A percentile compares a stretch with the other conserved stretches of the same genome.
These are phyloP conservation scores for Sula dactylatra DNA, from an alignment of 2,113 vertebrate species.

Conservation along the genomic window DNA sequence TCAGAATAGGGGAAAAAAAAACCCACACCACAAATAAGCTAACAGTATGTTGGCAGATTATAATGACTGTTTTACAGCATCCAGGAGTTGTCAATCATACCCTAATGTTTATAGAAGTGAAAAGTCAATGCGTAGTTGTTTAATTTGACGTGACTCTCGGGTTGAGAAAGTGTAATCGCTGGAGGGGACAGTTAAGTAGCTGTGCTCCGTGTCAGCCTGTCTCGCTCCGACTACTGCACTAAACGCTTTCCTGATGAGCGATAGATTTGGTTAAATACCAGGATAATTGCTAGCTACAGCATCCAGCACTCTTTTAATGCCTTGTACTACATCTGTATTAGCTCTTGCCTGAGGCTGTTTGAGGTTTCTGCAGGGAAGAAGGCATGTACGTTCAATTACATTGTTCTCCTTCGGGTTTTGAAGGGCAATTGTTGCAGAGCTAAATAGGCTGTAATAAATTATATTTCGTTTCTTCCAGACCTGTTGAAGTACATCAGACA, in stretches of 20 bases:
- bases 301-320: constrained; percentile 77
- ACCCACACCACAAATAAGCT: neutral
- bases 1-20: neutral
- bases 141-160: constrained; percentile 79
- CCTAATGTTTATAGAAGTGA: constrained; percentile 75
- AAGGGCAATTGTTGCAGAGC: constrained; percentile 75
- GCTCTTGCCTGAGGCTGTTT: constrained; percentile 83
- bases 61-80: constrained; percentile 43
- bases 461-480: constrained; percentile 12
- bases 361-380: constrained; percentile 72
- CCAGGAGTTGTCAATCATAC: constrained; percentile 76
- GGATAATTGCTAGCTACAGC: constrained; percentile 85
- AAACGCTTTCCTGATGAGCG: constrained; percentile 79
- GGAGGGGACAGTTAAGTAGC: constrained; percentile 82
- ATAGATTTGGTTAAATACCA: constrained; percentile 88
- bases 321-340: constrained; percentile 90
- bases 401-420: constrained; percentile 70
- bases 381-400: constrained; percentile 69
- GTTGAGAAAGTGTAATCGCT: constrained; percentile 74
- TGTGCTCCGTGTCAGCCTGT: constrained; percentile 77
- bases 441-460: constrained; percentile 75
- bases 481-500: constrained; percentile 58
- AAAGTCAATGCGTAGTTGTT: constrained; percentile 82
- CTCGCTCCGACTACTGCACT: constrained; percentile 73
- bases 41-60: neutral